Conservation (phyloP, 2,888 invertebrate species). For the Hipparchia sbordonii region DNA sequence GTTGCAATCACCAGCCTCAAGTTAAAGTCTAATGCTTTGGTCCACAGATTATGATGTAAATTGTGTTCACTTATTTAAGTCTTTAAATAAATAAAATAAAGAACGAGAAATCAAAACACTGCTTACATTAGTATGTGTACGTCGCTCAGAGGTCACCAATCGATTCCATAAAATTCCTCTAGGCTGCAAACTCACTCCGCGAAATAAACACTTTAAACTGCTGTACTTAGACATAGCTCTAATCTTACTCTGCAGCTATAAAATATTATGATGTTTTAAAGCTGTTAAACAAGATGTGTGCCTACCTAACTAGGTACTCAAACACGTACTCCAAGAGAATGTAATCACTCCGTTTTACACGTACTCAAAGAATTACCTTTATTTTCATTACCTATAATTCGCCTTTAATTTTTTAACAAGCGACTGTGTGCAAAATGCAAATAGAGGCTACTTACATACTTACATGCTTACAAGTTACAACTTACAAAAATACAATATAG, state of each 20-base stretch:
- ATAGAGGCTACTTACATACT: too few species aligned
- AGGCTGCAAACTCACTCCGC: conserved; percentile 5
- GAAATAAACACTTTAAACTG: not conserved
- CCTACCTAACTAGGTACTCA: too few species aligned
- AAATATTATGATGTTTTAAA: not conserved
- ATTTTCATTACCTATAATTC: not conserved
- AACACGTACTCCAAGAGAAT: too few species aligned
- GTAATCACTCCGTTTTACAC: too few species aligned
- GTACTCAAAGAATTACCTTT: not conserved
- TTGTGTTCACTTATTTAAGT: too few species aligned
- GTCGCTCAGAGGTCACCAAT: not conserved
- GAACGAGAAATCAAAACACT: not conserved
- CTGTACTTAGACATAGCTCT: not conserved
- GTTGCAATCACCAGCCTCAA: too few species aligned
- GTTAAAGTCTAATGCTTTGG: too few species aligned
- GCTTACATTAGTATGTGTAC: conserved; percentile 27
- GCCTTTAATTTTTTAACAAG: not conserved
- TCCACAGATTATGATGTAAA: too few species aligned
- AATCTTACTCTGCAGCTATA: not conserved
- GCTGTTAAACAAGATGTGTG: not conserved
- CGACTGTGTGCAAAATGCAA: not conserved
- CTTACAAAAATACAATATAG: too few species aligned
- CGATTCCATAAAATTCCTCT: conserved; percentile 9
- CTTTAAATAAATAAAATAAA: not conserved
- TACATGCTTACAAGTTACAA: too few species aligned